Evolutionary conservation across 2,113 vertebrate species (phyloP).

Genomic region (Erythrolamprus reginae): DNA sequence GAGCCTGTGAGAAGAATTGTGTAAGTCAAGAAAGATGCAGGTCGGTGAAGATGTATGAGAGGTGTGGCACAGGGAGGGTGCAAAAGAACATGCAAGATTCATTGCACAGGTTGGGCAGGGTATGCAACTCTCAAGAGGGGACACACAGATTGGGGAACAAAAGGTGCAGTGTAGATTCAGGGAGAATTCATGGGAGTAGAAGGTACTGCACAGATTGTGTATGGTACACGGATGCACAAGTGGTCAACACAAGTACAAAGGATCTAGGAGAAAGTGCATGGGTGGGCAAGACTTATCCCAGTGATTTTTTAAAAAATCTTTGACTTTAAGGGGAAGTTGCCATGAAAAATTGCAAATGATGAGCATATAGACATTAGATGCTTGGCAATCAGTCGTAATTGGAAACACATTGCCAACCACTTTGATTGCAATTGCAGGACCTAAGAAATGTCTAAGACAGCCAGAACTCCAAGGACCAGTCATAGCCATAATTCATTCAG

Average conservation of each 20-base stretch:
- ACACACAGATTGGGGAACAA: background rate
- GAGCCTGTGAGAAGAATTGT: background rate
- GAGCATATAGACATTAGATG: background rate
- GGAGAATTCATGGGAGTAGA: background rate
- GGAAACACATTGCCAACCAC: background rate
- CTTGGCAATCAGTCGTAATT: background rate
- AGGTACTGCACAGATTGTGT: background rate
- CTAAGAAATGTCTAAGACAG: background rate
- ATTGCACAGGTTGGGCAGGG: background rate
- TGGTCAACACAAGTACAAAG: background rate
- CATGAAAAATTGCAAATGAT: background rate
- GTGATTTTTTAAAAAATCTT: background rate
- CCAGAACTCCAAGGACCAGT: background rate
- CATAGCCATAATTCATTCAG: background rate
- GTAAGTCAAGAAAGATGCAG: background rate
- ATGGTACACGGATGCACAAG: background rate
- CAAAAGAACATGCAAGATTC: background rate
- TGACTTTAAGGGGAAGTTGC: background rate
- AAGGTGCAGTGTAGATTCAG: background rate
- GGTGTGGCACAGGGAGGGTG: background rate
- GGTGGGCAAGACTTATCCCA: background rate
- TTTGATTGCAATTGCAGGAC: background rate
- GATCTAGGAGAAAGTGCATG: background rate
- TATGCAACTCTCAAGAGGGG: background rate
- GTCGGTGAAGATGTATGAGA: background rate